A percentile compares a stretch with the other conserved stretches of the same genome.
Conservation (phyloP, 1,140 invertebrate genomes). For the Drosophila nigrodunni region DNA sequence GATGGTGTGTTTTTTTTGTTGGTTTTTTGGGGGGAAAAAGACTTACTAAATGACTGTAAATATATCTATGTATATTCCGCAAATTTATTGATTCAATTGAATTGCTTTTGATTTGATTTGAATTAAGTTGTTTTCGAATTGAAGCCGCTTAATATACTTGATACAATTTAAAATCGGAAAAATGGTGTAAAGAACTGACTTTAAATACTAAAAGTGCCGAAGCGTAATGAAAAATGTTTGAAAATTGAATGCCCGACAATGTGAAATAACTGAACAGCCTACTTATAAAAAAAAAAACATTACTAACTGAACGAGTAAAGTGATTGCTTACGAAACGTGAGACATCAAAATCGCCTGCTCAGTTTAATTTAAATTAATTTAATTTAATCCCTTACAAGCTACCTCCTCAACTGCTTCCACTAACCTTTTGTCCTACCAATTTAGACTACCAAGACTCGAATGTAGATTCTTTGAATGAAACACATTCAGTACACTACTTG, state of each 20-base stretch:
- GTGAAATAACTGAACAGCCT: conserved; percentile 14
- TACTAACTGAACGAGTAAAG: background rate
- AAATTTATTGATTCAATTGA: conserved; percentile 6
- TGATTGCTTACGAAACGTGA: background rate
- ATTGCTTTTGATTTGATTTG: conserved; percentile 5
- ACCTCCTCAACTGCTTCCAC: too few species aligned
- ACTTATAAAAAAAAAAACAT: background rate
- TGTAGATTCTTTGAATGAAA: background rate
- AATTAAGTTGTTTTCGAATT: conserved; percentile 1
- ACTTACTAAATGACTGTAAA: conserved; percentile 9
- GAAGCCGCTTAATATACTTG: conserved; percentile 25
- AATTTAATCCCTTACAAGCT: too few species aligned
- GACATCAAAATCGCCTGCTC: background rate
- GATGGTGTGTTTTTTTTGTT: too few species aligned
- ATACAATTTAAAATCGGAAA: conserved; percentile 46
- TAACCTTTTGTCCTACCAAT: too few species aligned
- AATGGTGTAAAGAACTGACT: conserved; percentile 21
- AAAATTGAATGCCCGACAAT: conserved; percentile 13
- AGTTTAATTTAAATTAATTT: background rate
- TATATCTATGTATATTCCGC: conserved; percentile 4
- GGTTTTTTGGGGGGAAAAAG: background rate
- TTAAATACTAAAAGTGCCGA: conserved; percentile 57
- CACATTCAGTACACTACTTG: conserved; percentile 6
- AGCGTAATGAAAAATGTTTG: conserved; percentile 29
- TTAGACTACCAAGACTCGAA: background rate